phyloP scores from a whole-genome alignment of 1,140 invertebrate genomes.

The Argopecten irradians region DNA sequence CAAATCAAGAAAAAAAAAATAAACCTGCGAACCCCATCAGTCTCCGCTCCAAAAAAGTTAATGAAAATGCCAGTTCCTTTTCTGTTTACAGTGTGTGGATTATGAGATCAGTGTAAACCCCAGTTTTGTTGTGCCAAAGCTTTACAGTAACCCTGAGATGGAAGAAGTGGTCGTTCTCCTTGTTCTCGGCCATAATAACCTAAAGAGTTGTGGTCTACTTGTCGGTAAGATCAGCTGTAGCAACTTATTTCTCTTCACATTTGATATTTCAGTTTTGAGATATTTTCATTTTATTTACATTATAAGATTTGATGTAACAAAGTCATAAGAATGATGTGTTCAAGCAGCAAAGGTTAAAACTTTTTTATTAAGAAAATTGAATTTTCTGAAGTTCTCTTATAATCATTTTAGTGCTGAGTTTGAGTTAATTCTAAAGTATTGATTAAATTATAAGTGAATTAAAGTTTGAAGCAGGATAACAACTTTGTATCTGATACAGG shows the following conservation, averaged over 20 bases:
- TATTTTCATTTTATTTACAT: neutral
- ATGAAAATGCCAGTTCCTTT: too few species aligned
- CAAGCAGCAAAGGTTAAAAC: too few species aligned
- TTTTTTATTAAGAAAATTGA: too few species aligned
- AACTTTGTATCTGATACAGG: too few species aligned
- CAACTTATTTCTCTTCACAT: neutral
- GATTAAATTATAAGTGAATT: too few species aligned
- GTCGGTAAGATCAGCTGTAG: slow-evolving; percentile 58
- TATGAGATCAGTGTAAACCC: slow-evolving; percentile 61
- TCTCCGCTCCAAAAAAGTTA: neutral
- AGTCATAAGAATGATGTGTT: too few species aligned
- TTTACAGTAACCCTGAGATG: slow-evolving; percentile 69
- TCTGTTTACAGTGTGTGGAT: slow-evolving; percentile 65
- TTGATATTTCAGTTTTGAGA: neutral
- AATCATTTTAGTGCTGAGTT: too few species aligned
- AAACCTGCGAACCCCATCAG: neutral
- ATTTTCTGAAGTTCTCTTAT: too few species aligned
- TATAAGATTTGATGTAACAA: neutral
- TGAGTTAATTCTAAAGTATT: too few species aligned
- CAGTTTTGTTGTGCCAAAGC: slow-evolving; percentile 59
- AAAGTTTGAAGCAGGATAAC: too few species aligned
- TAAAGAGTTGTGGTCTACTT: slow-evolving; percentile 68
- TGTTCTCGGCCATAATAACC: slow-evolving; percentile 64
- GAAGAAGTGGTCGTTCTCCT: slow-evolving; percentile 71
- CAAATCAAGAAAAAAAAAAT: too few species aligned